Evolutionary conservation across 2,888 invertebrate genomes (phyloP).

Genomic region (Philaethria dido): DNA sequence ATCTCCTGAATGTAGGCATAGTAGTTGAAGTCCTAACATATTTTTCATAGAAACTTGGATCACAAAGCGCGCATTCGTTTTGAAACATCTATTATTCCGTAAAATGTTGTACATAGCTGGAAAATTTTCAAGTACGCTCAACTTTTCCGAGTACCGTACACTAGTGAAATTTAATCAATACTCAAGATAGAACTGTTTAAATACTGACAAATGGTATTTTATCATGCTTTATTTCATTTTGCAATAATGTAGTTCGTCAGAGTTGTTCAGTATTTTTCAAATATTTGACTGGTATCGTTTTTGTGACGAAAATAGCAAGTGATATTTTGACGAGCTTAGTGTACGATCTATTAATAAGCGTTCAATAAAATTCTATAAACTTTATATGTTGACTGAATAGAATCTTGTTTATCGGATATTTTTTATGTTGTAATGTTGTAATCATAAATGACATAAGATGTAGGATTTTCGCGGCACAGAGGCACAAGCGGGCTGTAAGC

Average conservation of each 20-base stretch:
- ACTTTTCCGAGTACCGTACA: background rate
- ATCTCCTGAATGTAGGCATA: too few relatives aligned
- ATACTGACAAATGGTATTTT: background rate
- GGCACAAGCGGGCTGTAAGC: too few relatives aligned
- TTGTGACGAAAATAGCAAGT: too few relatives aligned
- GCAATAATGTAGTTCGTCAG: background rate
- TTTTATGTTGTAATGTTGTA: too few relatives aligned
- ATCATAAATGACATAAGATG: too few relatives aligned
- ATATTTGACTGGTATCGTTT: too few relatives aligned
- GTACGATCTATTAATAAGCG: too few relatives aligned
- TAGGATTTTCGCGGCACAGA: too few relatives aligned
- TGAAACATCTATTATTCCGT: background rate
- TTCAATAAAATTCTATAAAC: too few relatives aligned
- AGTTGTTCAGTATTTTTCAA: background rate
- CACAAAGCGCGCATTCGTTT: background rate
- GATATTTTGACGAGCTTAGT: background rate
- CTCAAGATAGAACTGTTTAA: slow-evolving; percentile 12
- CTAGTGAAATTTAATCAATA: slow-evolving; percentile 1
- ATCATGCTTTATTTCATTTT: background rate
- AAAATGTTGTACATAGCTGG: slow-evolving; percentile 8
- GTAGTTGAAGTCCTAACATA: background rate
- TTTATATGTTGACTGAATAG: too few relatives aligned
- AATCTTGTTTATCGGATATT: too few relatives aligned
- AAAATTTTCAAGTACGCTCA: slow-evolving; percentile 10
- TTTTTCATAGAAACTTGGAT: background rate